Base-by-base conservation (phyloP, 2,888 invertebrate genomes). In the Aporophyla nigra region DNA sequence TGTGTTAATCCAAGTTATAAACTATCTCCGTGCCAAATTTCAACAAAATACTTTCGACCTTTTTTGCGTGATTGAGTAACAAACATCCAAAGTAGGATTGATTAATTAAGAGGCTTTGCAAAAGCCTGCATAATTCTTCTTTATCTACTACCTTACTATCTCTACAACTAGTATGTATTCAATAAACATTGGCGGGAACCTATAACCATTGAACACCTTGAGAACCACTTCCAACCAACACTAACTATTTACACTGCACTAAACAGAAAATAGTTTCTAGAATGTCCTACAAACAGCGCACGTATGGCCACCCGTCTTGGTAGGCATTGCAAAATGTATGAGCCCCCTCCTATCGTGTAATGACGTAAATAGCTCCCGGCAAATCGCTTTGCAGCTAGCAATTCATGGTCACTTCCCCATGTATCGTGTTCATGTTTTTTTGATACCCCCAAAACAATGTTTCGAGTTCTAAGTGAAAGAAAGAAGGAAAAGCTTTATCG, bases 291-390 rank as follows among this genome's bases (percentile, higher is more conserved):
- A 78, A 80, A 51, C 51, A n/a, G 9, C 21, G 51, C 3, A 49
- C 27, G 54, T 19, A 62, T 87, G 71, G 83, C 24, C 84, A 87
- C 88, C 84, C 82, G 43, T 70, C 73, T 74, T 53, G 7, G 81
- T 78, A 78, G 78, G 65, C 82, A 83, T 84, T 87, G 85, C 86
- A 93, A 91, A 91, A 93, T 92, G 90, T 90, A 92, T 90, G 90
- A 91, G 88, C 74, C 82, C 67, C 69, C 73, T 80, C 76, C 87
- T 93, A 92, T 94, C 93, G 90, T 86, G 91, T 94, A 94, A 94
- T 94, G 92, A 91, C 80, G 92, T 91, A 94, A 94, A 95, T 93
- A 95, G 92, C 94, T 90, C 74, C 86, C 82, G 92, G 93, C 92
- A 79, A 88, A 90, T 89, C 90, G 89, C 93, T 93, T 93, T 94